phyloP scores from a whole-genome alignment of 2,797 vertebrate genomes.

The Amblyraja radiata region DNA sequence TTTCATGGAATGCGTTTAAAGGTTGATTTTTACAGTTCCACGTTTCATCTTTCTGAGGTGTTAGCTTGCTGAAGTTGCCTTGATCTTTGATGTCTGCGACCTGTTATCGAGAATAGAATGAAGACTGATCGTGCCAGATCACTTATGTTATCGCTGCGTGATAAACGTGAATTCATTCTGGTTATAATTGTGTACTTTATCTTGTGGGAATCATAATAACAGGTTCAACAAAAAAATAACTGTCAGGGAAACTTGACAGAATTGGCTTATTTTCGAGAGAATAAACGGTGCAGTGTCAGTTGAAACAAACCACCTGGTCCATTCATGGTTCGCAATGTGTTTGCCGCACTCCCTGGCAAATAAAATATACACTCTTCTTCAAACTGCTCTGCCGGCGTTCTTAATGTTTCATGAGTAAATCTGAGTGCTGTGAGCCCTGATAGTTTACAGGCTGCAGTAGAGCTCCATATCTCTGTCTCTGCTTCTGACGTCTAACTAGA shows the following conservation, averaged over 20 bases:
- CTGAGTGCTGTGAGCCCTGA: background rate
- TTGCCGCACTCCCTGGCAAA: background rate
- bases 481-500: background rate
- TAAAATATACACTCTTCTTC: background rate
- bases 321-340: background rate
- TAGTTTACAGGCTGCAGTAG: background rate
- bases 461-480: background rate
- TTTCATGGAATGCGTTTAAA: background rate
- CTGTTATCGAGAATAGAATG: background rate
- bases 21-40: background rate
- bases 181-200: background rate
- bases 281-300: background rate
- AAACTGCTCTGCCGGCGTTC: background rate
- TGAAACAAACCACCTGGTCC: conserved; percentile 10
- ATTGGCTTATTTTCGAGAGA: background rate
- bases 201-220: background rate
- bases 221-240: background rate
- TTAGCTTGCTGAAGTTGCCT: background rate
- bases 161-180: background rate
- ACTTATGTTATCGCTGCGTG: background rate
- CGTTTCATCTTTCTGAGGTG: background rate
- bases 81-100: background rate
- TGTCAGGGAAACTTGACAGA: background rate
- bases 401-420: background rate
- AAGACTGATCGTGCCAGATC: background rate